A percentile compares a stretch with the other conserved stretches of the same genome.
These are phyloP conservation scores for Mechanitis mazaeus DNA, from an alignment of 2,888 invertebrate genomes.

Conservation along the genomic window DNA sequence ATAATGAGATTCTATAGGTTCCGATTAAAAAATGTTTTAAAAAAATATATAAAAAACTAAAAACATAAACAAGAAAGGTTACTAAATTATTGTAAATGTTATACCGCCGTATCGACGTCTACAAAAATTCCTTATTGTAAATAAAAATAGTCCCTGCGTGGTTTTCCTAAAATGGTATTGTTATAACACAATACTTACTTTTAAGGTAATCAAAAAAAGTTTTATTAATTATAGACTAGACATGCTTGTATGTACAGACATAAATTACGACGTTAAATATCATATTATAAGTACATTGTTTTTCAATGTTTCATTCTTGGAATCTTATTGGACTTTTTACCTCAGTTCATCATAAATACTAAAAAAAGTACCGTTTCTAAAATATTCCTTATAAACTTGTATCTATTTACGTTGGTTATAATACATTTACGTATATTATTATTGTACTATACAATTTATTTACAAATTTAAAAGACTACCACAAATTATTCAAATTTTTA, in stretches of 20 bases:
- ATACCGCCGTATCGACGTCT: conserved; percentile 16
- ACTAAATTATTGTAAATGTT: conserved; percentile 11
- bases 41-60: conserved; percentile 3
- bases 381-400: too few relatives aligned
- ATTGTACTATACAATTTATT: too few relatives aligned
- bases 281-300: neutral
- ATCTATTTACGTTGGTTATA: too few relatives aligned
- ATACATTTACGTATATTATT: too few relatives aligned
- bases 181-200: conserved; percentile 10
- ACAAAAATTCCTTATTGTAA: conserved; percentile 12
- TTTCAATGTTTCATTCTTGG: neutral
- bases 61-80: conserved; percentile 16
- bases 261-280: conserved; percentile 13
- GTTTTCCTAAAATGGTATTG: conserved; percentile 10
- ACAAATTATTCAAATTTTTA: too few relatives aligned
- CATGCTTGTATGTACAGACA: neutral
- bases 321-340: too few relatives aligned
- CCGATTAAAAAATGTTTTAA: neutral
- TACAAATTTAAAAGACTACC: too few relatives aligned
- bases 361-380: neutral
- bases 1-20: neutral
- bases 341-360: too few relatives aligned
- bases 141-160: conserved; percentile 8
- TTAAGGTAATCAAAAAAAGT: conserved; percentile 14
- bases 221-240: conserved; percentile 11